These are phyloP conservation scores for Coilia nasus DNA, from an alignment of 2,797 vertebrate genomes.

Conservation along the genomic window DNA sequence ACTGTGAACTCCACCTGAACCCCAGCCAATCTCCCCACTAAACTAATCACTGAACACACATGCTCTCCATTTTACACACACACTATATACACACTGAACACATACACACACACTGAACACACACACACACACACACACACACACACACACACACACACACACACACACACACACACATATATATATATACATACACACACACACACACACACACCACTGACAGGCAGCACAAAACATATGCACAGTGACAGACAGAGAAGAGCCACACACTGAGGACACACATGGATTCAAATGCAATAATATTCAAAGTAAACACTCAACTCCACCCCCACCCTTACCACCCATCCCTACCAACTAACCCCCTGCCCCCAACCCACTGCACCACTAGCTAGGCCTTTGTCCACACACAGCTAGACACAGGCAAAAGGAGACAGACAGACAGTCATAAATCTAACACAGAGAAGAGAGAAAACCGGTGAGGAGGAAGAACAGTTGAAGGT, in stretches of 20 bases:
- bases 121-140: background rate
- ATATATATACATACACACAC: background rate
- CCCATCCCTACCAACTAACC: too few relatives aligned
- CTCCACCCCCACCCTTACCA: background rate
- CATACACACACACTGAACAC: too few relatives aligned
- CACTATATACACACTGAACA: too few relatives aligned
- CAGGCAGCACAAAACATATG: background rate
- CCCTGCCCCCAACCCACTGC: too few relatives aligned
- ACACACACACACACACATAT: background rate
- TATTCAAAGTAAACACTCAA: background rate
- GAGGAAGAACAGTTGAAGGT: too few relatives aligned
- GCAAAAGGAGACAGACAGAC: background rate
- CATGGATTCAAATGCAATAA: background rate
- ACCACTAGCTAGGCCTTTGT: too few relatives aligned
- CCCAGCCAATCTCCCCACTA: slow-evolving; percentile 57
- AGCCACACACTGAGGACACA: background rate
- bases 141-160: background rate
- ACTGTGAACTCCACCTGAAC: slow-evolving; percentile 69
- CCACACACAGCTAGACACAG: background rate
- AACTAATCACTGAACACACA: slow-evolving; percentile 53
- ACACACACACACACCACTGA: background rate
- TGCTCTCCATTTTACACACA: too few relatives aligned
- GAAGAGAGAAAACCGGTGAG: too few relatives aligned
- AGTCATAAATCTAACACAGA: background rate
- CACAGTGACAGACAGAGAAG: background rate